These are phyloP conservation scores for Portunus trituberculatus DNA, from an alignment of 1,140 invertebrate genomes.

Conservation along the genomic window DNA sequence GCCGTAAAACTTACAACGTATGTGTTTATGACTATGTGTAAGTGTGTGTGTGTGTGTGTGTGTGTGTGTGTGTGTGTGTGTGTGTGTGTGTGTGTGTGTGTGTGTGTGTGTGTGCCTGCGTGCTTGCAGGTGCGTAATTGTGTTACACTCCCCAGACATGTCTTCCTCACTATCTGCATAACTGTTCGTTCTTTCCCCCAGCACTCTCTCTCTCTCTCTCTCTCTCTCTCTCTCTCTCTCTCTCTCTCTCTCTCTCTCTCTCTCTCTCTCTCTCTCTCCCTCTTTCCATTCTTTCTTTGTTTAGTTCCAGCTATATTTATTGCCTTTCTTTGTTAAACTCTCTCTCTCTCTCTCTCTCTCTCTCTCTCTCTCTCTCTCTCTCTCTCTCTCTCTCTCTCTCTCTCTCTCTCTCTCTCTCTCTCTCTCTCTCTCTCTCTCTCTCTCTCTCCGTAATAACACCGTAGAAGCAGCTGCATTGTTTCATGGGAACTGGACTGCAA, in stretches of 20 bases:
- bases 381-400: not conserved
- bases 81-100: not conserved
- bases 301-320: not conserved
- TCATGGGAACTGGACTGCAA: too few relatives aligned
- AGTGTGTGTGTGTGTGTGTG: not conserved
- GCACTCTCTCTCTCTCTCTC: not conserved
- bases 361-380: not conserved
- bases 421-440: conserved; percentile 38
- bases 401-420: conserved; percentile 1
- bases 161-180: not conserved
- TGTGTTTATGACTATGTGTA: not conserved
- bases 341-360: not conserved
- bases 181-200: not conserved
- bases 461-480: not conserved
- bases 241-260: not conserved
- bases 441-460: not conserved
- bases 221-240: not conserved
- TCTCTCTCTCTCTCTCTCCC: not conserved
- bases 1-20: not conserved
- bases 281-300: not conserved
- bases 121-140: not conserved
- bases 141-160: not conserved
- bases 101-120: not conserved
- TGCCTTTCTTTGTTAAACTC: not conserved
- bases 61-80: not conserved